Conservation (phyloP, 2,888 invertebrate genomes). For the Eilema griseolum region DNA sequence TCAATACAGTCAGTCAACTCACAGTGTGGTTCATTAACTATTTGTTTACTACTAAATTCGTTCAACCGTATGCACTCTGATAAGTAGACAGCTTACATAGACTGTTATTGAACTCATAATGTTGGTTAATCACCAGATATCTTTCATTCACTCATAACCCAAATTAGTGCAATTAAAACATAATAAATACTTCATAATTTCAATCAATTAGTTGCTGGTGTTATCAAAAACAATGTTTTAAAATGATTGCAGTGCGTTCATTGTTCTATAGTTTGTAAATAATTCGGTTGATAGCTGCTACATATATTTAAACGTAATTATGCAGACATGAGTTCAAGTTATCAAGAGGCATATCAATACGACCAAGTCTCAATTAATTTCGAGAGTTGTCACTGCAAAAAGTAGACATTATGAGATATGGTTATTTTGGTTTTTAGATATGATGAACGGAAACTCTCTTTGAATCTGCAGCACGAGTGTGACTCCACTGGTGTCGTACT, state of each 20-base stretch:
- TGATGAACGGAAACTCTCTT: no score
- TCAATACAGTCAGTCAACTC: background rate
- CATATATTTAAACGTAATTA: no score
- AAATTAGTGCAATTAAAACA: background rate
- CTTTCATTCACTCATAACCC: background rate
- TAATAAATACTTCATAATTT: background rate
- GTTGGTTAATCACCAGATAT: background rate
- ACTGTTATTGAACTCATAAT: conserved; percentile 1
- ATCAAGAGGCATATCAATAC: no score
- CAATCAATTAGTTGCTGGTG: background rate
- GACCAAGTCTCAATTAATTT: background rate
- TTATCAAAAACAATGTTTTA: background rate
- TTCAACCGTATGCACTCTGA: background rate
- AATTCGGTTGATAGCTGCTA: background rate
- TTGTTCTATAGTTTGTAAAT: background rate
- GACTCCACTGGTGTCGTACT: no score
- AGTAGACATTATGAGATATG: background rate
- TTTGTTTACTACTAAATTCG: conserved; percentile 8
- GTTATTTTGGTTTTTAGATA: background rate
- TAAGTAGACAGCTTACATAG: background rate
- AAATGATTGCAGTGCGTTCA: background rate
- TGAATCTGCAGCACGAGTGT: no score
- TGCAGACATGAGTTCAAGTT: no score
- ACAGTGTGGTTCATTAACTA: background rate
- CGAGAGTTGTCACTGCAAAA: background rate